These are phyloP conservation scores for Tipula unca DNA, from an alignment of 2,888 invertebrate genomes.

Conservation along the genomic window DNA sequence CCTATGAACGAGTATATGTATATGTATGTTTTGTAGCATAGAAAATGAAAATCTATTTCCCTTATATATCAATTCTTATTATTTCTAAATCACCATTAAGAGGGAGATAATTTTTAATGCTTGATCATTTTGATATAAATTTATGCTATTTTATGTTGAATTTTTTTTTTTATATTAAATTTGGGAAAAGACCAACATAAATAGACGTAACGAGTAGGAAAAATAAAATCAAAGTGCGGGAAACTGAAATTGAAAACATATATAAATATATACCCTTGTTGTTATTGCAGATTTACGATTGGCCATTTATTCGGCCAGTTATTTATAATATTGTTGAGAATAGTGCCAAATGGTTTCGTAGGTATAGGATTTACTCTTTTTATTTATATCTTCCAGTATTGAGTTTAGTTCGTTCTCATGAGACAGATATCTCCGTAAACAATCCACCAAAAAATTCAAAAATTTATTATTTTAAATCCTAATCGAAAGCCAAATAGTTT, in stretches of 20 bases:
- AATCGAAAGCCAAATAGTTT: too few species aligned
- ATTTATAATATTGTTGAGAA: background rate
- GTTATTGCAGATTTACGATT: background rate
- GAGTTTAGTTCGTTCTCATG: too few species aligned
- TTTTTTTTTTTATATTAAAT: background rate
- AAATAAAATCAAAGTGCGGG: background rate
- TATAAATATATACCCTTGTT: background rate
- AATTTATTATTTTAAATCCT: too few species aligned
- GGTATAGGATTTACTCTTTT: background rate
- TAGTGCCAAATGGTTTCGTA: background rate
- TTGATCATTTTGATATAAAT: conserved; percentile 3
- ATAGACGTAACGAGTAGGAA: background rate
- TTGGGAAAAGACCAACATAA: background rate
- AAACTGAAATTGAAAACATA: background rate
- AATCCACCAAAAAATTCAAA: too few species aligned
- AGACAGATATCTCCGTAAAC: too few species aligned
- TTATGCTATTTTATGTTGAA: background rate
- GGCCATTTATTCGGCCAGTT: background rate
- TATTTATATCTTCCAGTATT: too few species aligned
- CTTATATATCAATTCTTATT: background rate
- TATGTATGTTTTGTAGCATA: background rate
- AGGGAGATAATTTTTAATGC: background rate
- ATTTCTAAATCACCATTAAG: conserved; percentile 8
- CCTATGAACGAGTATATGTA: background rate
- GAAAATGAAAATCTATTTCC: background rate